Evolutionary conservation across 2,797 vertebrate genomes (phyloP).

Genomic region (Luscinia luscinia): DNA sequence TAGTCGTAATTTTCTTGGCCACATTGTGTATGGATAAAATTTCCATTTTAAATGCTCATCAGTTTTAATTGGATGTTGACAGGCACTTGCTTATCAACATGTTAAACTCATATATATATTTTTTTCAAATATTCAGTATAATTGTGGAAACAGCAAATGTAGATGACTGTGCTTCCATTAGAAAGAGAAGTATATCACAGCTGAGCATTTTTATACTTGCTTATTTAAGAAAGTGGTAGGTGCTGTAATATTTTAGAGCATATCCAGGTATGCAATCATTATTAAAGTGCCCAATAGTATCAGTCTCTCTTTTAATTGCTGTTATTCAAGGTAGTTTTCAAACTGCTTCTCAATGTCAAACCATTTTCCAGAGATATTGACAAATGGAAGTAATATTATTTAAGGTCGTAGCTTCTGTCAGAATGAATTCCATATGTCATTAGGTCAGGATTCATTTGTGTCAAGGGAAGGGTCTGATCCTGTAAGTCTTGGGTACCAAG

Average conservation of each 20-base stretch:
- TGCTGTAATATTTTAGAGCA: slow-evolving; percentile 74
- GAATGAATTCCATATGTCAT: slow-evolving; percentile 65
- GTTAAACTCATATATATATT: slow-evolving; percentile 21
- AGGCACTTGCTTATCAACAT: slow-evolving; percentile 6
- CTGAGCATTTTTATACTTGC: slow-evolving; percentile 55
- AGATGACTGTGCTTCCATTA: slow-evolving; percentile 52
- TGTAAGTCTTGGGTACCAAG: not conserved
- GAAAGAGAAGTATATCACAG: slow-evolving; percentile 64
- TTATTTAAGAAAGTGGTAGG: slow-evolving; percentile 49
- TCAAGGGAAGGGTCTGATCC: not conserved
- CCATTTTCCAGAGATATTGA: slow-evolving; percentile 65
- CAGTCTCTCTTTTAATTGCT: slow-evolving; percentile 55
- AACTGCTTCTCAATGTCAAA: slow-evolving; percentile 62
- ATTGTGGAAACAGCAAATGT: slow-evolving; percentile 67
- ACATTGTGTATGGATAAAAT: not conserved
- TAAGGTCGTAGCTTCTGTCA: slow-evolving; percentile 65
- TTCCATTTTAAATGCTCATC: not conserved
- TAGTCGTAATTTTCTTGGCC: not conserved
- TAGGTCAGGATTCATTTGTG: slow-evolving; percentile 57
- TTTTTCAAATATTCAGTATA: slow-evolving; percentile 9
- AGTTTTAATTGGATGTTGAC: not conserved
- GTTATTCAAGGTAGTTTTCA: slow-evolving; percentile 62
- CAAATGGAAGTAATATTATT: slow-evolving; percentile 71
- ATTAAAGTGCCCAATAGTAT: slow-evolving; percentile 63
- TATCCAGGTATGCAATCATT: slow-evolving; percentile 57